Percentiles rank a stretch among this genome's conserved stretches.
These are phyloP conservation scores for Mungos mungo DNA, from an alignment of 2,113 vertebrate genomes.

Conservation along the genomic window DNA sequence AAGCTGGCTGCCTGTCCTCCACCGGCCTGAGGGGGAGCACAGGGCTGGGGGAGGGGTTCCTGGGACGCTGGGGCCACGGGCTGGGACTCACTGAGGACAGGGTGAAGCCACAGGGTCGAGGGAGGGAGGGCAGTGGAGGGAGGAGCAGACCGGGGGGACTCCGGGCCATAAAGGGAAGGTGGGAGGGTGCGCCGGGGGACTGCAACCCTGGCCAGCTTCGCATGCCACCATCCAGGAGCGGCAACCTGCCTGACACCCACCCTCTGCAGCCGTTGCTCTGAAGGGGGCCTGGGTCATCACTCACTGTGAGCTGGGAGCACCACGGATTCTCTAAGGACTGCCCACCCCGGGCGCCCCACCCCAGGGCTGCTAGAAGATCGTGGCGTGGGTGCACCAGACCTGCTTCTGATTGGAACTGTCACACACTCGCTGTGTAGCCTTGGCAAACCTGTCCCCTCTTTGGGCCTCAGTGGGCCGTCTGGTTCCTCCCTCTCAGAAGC, in stretches of 20 bases:
- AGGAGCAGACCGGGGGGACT: background rate
- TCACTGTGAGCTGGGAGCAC: background rate
- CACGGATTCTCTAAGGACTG: background rate
- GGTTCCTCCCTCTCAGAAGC: background rate
- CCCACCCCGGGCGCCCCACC: background rate
- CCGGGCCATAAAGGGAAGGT: background rate
- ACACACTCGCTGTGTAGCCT: background rate
- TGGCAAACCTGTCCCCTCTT: background rate
- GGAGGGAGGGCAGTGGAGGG: background rate
- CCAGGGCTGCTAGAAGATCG: background rate
- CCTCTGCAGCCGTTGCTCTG: background rate
- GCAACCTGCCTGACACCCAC: background rate
- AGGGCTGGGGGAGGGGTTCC: background rate
- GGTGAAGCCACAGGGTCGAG: background rate
- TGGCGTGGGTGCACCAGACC: background rate
- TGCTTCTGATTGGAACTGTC: background rate
- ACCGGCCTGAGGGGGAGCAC: background rate
- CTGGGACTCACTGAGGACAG: background rate
- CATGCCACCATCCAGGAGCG: fast-evolving
- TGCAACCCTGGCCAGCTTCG: background rate
- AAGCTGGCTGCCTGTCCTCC: background rate
- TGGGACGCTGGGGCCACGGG: background rate
- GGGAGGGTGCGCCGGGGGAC: fast-evolving
- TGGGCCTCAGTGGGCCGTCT: background rate
- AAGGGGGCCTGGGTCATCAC: background rate